Evolutionary conservation across 2,888 invertebrate species (phyloP).

Genomic region (Campaea margaritaria): DNA sequence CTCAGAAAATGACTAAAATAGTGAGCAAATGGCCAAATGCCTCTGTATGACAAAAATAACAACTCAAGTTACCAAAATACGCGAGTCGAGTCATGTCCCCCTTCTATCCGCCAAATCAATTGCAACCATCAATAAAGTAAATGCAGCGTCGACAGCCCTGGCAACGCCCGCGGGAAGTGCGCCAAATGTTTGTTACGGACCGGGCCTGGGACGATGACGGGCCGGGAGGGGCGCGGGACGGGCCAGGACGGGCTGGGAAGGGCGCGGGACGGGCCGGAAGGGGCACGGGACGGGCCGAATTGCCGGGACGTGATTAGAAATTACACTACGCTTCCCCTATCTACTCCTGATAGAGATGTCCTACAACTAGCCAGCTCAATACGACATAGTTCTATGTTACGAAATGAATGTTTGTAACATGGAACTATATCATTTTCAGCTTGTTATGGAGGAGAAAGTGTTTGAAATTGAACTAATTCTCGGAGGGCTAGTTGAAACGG

Average conservation of each 20-base stretch:
- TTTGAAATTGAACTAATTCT: too few species aligned
- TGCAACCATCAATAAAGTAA: conserved; percentile 21
- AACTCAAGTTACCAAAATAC: neutral
- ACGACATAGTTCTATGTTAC: too few species aligned
- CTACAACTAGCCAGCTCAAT: too few species aligned
- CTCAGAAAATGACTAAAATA: too few species aligned
- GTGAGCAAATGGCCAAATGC: too few species aligned
- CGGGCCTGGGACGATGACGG: conserved; percentile 41
- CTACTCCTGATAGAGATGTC: neutral
- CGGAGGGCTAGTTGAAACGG: too few species aligned
- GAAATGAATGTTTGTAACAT: too few species aligned
- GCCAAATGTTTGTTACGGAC: conserved; percentile 75
- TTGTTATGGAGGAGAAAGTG: too few species aligned
- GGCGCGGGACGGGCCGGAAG: conserved; percentile 36
- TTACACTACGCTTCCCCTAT: conserved; percentile 13
- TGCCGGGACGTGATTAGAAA: conserved; percentile 67
- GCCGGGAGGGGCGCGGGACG: conserved; percentile 42
- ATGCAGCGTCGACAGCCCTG: conserved; percentile 51
- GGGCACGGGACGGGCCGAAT: conserved; percentile 48
- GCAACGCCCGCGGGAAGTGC: conserved; percentile 58
- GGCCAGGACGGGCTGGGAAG: conserved; percentile 47
- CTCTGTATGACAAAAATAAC: too few species aligned
- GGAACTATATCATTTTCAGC: too few species aligned
- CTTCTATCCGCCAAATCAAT: conserved; percentile 13
- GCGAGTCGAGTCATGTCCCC: neutral